Base-by-base conservation (phyloP, 2,888 invertebrate genomes). In the Elysia crispata region DNA sequence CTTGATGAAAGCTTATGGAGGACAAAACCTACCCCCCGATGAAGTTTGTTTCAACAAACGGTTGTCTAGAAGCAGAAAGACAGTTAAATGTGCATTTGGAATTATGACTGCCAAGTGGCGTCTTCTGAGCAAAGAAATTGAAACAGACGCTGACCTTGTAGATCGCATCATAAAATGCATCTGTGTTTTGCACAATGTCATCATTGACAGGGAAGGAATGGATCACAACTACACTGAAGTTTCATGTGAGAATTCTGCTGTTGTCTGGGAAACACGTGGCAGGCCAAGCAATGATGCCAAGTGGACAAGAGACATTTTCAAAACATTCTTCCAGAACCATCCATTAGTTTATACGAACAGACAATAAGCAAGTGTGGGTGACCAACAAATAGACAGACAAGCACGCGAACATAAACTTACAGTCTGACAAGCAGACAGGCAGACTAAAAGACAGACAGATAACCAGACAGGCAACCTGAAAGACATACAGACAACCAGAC, bases 61-160 rank as follows among this genome's bases (percentile, higher is more conserved):
- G 23, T 31, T 72, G 23, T 72, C 72, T 8, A 72, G 72, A 72
- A 23, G 30, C 49, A 72, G 72, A 41, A 72, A 72, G 23, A 72
- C 72, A 72, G 31, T 72, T 41, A 50, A 72, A 72, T 72, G 72
- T 72, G 69, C 69, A 6, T 69, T 69, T 69, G 69, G 69, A 25
- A 30, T 69, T 8, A n/a, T 72, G 23, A 41, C 49, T 72, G 33
- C 72, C 13, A 72, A 72, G 31, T 72, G 72, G 72, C 49, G 49
- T 13, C 30, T 72, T n/a, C 31, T 72, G 72, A 31, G 18, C 72
- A 72, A 72, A 31, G 30, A 20, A 23, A 72, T 72, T 25, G 72
- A 72, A 72, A 72, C 72, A 72, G n/a, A 50, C 11, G 72, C 31
- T n/a, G 72, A 72, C 25, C 25, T 49, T 23, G 72, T 72, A 31